These are phyloP conservation scores for Macropis europaea DNA, from an alignment of 2,888 invertebrate genomes.

Conservation along the genomic window DNA sequence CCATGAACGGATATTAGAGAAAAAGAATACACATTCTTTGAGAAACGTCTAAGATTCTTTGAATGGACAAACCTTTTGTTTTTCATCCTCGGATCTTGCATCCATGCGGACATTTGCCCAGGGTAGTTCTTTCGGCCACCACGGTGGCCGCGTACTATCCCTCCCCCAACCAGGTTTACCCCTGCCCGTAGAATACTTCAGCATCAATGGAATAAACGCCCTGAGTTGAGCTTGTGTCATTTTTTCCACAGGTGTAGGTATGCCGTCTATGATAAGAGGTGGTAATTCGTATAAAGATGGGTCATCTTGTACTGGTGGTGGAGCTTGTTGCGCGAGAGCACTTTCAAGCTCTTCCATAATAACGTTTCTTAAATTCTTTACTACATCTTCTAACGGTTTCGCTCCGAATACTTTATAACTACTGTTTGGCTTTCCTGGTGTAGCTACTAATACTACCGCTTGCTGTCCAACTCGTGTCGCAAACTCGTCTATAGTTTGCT, in stretches of 20 bases:
- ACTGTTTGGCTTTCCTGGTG: conserved; percentile 97
- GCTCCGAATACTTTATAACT: conserved; percentile 98
- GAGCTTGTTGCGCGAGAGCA: conserved; percentile 95
- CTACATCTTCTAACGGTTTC: conserved; percentile 97
- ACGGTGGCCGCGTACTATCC: conserved; percentile 96
- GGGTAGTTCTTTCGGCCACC: conserved; percentile 99
- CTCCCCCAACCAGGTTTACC: conserved; percentile 99
- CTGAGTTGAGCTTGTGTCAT: conserved; percentile 99
- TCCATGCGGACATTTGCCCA: conserved; percentile 99
- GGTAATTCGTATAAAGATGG: conserved; percentile 97
- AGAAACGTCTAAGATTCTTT: background rate
- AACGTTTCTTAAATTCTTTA: conserved; percentile 92
- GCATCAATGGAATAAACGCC: conserved; percentile 98
- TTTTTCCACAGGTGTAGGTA: conserved; percentile 98
- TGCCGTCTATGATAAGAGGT: conserved; percentile 97
- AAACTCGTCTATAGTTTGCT: conserved; percentile 98
- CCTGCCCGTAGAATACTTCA: conserved; percentile 97
- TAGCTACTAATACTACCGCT: conserved; percentile 96
- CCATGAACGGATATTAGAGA: conserved; percentile 79
- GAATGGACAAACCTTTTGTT: conserved; percentile 89
- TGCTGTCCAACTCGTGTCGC: conserved; percentile 98
- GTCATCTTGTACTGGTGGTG: conserved; percentile 92
- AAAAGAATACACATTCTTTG: background rate
- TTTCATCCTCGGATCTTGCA: conserved; percentile 96
- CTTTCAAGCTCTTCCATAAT: conserved; percentile 97